Percentiles rank a stretch among this genome's conserved stretches.
Evolutionary conservation across 2,888 invertebrate genomes (phyloP).

Genomic region (Mystacides longicornis): DNA sequence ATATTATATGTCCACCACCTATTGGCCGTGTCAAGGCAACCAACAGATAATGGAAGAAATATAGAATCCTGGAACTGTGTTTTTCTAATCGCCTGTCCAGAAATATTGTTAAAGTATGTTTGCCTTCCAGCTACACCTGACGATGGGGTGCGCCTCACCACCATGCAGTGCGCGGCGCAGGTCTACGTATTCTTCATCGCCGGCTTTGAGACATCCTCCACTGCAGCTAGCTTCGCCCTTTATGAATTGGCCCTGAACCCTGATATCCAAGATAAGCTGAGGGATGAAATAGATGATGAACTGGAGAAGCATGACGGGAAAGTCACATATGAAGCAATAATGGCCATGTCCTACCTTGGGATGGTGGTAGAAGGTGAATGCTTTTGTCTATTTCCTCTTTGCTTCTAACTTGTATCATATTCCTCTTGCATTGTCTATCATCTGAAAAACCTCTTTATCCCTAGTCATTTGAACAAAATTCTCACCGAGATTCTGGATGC

Average conservation of each 20-base stretch:
- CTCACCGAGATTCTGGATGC: too few species aligned
- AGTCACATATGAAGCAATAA: constrained; percentile 40
- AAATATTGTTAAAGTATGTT: neutral
- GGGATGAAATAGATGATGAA: constrained; percentile 38
- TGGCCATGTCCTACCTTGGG: constrained; percentile 43
- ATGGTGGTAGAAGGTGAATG: constrained; percentile 39
- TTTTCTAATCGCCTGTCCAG: neutral
- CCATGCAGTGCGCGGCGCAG: constrained; percentile 46
- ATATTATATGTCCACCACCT: too few species aligned
- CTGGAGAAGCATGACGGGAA: constrained; percentile 34
- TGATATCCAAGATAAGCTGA: constrained; percentile 37
- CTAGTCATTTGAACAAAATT: too few species aligned
- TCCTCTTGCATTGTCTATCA: neutral
- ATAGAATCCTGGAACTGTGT: too few species aligned
- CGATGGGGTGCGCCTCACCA: constrained; percentile 30
- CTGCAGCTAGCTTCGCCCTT: constrained; percentile 41
- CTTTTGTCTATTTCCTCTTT: neutral
- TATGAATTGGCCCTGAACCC: constrained; percentile 44
- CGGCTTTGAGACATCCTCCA: constrained; percentile 48
- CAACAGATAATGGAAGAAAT: too few species aligned
- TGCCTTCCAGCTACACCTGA: neutral
- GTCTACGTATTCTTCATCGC: constrained; percentile 47
- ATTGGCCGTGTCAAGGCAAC: too few species aligned
- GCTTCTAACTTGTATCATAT: neutral
- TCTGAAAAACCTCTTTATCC: too few species aligned